Percentiles rank a stretch among this genome's conserved stretches.
Conservation (phyloP, 37 sponge, comb jelly and placozoan species). For the Aplysina aerophoba region DNA sequence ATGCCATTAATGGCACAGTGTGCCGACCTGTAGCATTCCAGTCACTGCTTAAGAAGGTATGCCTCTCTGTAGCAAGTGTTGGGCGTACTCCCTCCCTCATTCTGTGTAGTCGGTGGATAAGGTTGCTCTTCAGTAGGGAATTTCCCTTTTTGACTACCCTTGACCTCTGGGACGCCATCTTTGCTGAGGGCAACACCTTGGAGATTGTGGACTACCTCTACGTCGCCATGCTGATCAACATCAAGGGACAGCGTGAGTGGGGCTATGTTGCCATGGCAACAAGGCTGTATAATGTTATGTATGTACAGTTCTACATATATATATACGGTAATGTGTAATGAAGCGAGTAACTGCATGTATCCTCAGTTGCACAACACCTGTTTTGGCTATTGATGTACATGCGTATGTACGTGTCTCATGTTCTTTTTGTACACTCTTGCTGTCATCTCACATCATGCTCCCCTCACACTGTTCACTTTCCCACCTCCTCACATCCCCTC, state of each 20-base stretch:
- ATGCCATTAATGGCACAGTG: too few species aligned
- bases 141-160: slow-evolving; percentile 87
- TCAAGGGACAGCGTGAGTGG: slow-evolving; percentile 81
- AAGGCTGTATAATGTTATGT: background rate
- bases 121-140: slow-evolving; percentile 95
- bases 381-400: too few species aligned
- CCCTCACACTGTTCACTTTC: slow-evolving; percentile 4
- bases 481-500: background rate
- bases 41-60: too few species aligned
- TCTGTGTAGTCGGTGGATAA: slow-evolving; percentile 91
- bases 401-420: slow-evolving; percentile 1
- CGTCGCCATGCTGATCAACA: slow-evolving; percentile 88
- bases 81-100: too few species aligned
- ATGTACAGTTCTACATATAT: too few species aligned
- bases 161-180: slow-evolving; percentile 96
- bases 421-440: background rate
- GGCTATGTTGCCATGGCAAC: background rate
- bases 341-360: too few species aligned
- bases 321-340: too few species aligned
- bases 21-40: too few species aligned
- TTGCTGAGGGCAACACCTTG: slow-evolving; percentile 87
- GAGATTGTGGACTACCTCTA: slow-evolving; percentile 90
- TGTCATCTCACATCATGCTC: slow-evolving; percentile 11
- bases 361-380: too few species aligned
- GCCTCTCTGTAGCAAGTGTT: too few species aligned